Conservation (phyloP, 1,140 invertebrate species). For the Brachionus manjavacas region DNA sequence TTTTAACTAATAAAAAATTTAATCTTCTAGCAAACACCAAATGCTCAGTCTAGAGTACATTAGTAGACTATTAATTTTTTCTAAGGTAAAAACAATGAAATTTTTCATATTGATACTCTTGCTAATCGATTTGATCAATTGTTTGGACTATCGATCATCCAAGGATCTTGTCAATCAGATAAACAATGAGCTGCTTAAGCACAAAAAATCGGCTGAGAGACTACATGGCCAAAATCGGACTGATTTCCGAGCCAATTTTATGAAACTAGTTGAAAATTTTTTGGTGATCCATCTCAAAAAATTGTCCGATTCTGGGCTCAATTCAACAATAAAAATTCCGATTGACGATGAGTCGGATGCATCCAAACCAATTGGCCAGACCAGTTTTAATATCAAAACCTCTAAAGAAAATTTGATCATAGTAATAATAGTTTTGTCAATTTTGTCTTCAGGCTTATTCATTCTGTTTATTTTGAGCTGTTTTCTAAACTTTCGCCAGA, state of each 20-base stretch:
- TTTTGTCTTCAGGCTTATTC: background rate
- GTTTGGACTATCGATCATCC: background rate
- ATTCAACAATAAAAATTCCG: background rate
- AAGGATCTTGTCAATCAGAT: background rate
- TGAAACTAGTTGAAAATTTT: slow-evolving; percentile 41
- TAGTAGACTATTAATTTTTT: background rate
- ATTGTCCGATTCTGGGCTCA: background rate
- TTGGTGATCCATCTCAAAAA: slow-evolving; percentile 31
- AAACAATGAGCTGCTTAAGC: background rate
- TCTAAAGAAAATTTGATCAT: background rate
- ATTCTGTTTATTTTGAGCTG: background rate
- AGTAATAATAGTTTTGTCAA: background rate
- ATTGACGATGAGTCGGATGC: background rate
- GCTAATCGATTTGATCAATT: background rate
- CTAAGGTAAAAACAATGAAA: background rate
- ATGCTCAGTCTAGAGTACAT: background rate
- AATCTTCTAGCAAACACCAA: background rate
- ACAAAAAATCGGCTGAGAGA: background rate
- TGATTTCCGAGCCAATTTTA: slow-evolving; percentile 17
- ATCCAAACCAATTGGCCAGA: background rate
- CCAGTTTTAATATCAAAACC: background rate
- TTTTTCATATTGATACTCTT: slow-evolving; percentile 15
- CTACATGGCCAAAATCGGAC: background rate
- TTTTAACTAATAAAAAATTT: background rate
- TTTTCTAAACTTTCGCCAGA: background rate